phyloP scores from a whole-genome alignment of 2,113 vertebrate genomes.

The Pollimyrus isidori region DNA sequence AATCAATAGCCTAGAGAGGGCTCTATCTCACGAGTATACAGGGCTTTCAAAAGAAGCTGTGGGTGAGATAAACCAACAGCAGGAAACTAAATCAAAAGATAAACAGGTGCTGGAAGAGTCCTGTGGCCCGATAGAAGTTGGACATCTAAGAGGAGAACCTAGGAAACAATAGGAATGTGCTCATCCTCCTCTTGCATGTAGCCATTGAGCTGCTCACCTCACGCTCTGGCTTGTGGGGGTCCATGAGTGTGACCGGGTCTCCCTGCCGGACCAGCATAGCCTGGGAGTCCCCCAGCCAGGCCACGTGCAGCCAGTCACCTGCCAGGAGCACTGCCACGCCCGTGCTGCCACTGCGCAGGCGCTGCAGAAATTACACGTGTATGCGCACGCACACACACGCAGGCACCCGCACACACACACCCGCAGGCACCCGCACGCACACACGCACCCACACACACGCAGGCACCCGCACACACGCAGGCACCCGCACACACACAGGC shows the following conservation, averaged over 20 bases:
- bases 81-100: neutral
- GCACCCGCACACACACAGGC: neutral
- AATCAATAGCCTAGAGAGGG: neutral
- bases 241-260: conserved; percentile 73
- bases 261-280: conserved; percentile 75
- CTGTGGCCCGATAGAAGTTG: neutral
- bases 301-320: conserved; percentile 64
- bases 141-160: neutral
- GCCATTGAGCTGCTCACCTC: conserved; percentile 57
- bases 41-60: neutral
- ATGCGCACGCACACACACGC: neutral
- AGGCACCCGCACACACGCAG: neutral
- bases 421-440: neutral
- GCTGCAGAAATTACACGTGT: conserved; percentile 47
- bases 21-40: neutral
- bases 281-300: conserved; percentile 93
- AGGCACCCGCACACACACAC: neutral
- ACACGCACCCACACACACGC: neutral
- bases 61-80: neutral
- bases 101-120: neutral
- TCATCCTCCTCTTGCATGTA: neutral
- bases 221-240: conserved; percentile 89
- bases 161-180: neutral
- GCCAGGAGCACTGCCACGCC: conserved; percentile 72
- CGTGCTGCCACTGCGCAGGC: conserved; percentile 82